Evolutionary conservation across 1,140 invertebrate species (phyloP), one percentile per base, ranked within the genome.

Genomic region (Drosophila arawakana): DNA sequence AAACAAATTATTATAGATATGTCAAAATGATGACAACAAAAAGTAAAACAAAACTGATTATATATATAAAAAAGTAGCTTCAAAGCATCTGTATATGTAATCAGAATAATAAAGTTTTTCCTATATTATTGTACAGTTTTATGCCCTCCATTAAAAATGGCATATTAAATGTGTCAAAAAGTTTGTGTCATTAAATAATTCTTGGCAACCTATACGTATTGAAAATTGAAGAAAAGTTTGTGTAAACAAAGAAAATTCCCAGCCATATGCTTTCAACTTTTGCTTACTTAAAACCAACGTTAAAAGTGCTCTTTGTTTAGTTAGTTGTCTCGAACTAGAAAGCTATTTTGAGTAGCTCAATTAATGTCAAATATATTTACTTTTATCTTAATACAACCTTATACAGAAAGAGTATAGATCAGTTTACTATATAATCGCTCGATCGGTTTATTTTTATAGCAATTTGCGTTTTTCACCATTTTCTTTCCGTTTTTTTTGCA

Each of bases 1-100:
- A 76, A 86, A 30, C 3, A 30, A 30, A 30, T 75, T 78, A 70
- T 44, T 46, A 76, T 55, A 76, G 49, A 77, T 54, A 59, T 70
- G 67, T 63, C 68, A 73, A 78, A 81, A 78, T 78, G 50, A 72
- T 76, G 72, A 71, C 76, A 79, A 65, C 41, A 44, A 55, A 21
- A 54, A 60, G 13, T 34, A 21, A 70, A 65, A 76, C 34, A 25
- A 76, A 66, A 10, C 25, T 13, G 60, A 73, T 66, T 67, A 46
- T 61, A 67, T 59, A 35, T 49, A 30, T 30, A 6, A 4, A 30
- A 0, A 2, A 5, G 44, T 54, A 68, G 47, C 5, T 54, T 57
- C 21, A 54, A 37, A 54, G 30, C n/a, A 34, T 54, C 5, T 15
- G 9, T 39, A 59, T 49, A 37, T 30, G 13, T 43, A 44, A 66